Base-by-base conservation (phyloP, 2,113 vertebrate genomes). In the Noturus placidus region DNA sequence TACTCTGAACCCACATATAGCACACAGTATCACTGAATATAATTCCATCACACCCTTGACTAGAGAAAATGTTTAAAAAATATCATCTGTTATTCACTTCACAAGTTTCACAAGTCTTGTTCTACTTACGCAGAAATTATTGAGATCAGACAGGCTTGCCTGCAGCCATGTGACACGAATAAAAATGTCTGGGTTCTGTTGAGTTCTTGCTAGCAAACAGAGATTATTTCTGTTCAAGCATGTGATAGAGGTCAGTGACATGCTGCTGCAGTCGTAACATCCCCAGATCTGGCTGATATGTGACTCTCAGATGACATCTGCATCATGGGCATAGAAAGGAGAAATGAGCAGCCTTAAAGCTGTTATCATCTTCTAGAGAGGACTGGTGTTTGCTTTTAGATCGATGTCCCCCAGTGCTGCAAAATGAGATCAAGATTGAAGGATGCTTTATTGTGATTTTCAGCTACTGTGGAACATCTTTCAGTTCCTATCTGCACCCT, bases 141-240 rank as follows among this genome's bases (percentile, higher is more conserved):
- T 83, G 87, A 81, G 87, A 80, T 84, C 80, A 80, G 78, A 70
- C 4, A 88, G n/a, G n/a, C 17, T 42, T 35, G 0, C 25, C 92
- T 92, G 91, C 91, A 91, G 92, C 89, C 89, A 88, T 90, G 92
- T 94, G 92, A 92, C 93, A 92, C 89, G 91, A 94, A 94, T 94
- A 94, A 93, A 92, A 91, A 92, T 93, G 92, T 89, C 88, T 86
- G 82, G 59, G 89, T 90, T 87, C 77, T 81, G 74, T 87, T 87
- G 72, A 72, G 91, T 91, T 92, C 91, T 57, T 77, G 91, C 90
- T 92, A 93, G 94, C 93, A 95, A 94, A 93, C 79, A 86, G 92
- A 87, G 93, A 94, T 95, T 91, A 91, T 92, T 94, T 91, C 87
- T 91, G 82, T 88, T 92, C 86, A 65, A 88, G 90, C 92, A 89